Evolutionary conservation across 2,797 vertebrate genomes (phyloP), one percentile per base, ranked within the genome.

Genomic region (Micromesistius poutassou): DNA sequence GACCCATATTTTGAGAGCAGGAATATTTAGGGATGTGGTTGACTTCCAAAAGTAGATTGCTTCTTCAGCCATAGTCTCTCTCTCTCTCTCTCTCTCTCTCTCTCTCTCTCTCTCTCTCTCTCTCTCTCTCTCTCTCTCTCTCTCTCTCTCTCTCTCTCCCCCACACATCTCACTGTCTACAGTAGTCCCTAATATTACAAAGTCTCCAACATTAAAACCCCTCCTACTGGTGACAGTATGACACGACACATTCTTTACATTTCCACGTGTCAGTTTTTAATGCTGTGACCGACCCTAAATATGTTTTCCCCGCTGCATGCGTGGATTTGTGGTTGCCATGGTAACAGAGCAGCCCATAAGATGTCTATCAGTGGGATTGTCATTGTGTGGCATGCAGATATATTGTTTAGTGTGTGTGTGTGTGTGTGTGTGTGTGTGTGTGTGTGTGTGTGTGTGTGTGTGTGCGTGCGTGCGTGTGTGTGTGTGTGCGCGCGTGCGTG

Each of bases 271-370:
- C 19, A n/a, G 14, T 25, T 2, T 6, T n/a, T n/a, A 16, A 8
- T 5, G 50, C 16, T 55, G n/a, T 40, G 70, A 10, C 12, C 2
- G 40, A 42, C 40, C 40, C 76, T 14, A 79, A 4, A 6, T 3
- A 50, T 36, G 3, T 71, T 22, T 76, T 30, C 30, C 68, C 68
- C 62, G 77, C 77, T 1, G 50, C 86, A 85, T 82, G 14, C 78
- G 74, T 38, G 80, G 79, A 86, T 87, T 86, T 81, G 76, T 81
- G 78, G 94, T 95, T 91, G 91, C 89, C 92, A 90, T 83, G 89
- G 93, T 85, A 94, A 95, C 93, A 88, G 85, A 79, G 71, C 62
- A 31, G 75, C 40, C 80, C 30, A 38, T 80, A 77, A 62, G 80
- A 50, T 74, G 78, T 77, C 75, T 78, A 40, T 46, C 62, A 28